Conservation (phyloP, 2,888 invertebrate genomes). For the Protodeltote pygarga region DNA sequence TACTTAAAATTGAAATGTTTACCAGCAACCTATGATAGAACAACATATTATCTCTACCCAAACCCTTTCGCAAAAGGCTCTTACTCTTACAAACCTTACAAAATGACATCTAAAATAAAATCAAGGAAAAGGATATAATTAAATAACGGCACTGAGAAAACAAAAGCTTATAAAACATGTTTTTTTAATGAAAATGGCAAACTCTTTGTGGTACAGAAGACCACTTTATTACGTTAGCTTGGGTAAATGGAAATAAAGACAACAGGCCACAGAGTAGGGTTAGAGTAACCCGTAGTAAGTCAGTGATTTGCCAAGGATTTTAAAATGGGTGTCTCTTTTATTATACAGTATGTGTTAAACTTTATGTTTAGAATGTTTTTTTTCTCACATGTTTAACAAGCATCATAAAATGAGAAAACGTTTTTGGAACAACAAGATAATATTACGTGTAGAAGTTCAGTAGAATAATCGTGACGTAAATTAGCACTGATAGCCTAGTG, state of each 20-base stretch:
- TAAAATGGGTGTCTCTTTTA: too few species aligned
- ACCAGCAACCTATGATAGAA: too few species aligned
- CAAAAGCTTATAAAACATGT: constrained; percentile 70
- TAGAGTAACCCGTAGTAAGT: constrained; percentile 29
- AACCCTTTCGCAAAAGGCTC: too few species aligned
- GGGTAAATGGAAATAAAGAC: constrained; percentile 79
- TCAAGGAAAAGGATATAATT: constrained; percentile 20
- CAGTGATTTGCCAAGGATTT: constrained; percentile 34
- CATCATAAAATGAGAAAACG: too few species aligned
- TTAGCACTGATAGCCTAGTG: too few species aligned
- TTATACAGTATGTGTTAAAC: constrained; percentile 12
- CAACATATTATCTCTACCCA: too few species aligned
- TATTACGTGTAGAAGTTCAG: too few species aligned
- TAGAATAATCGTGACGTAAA: too few species aligned
- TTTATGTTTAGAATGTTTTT: constrained; percentile 17
- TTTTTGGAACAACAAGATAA: too few species aligned
- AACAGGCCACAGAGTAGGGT: constrained; percentile 61
- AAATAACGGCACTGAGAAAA: constrained; percentile 49
- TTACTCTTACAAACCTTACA: neutral
- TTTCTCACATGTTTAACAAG: neutral
- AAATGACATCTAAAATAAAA: neutral
- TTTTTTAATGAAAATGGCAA: constrained; percentile 78
- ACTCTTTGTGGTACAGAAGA: constrained; percentile 74
- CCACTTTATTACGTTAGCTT: constrained; percentile 79
- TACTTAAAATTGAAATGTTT: too few species aligned